A percentile compares a stretch with the other conserved stretches of the same genome.
Evolutionary conservation across 2,888 invertebrate genomes (phyloP).

Genomic region (Monopis laevigella): DNA sequence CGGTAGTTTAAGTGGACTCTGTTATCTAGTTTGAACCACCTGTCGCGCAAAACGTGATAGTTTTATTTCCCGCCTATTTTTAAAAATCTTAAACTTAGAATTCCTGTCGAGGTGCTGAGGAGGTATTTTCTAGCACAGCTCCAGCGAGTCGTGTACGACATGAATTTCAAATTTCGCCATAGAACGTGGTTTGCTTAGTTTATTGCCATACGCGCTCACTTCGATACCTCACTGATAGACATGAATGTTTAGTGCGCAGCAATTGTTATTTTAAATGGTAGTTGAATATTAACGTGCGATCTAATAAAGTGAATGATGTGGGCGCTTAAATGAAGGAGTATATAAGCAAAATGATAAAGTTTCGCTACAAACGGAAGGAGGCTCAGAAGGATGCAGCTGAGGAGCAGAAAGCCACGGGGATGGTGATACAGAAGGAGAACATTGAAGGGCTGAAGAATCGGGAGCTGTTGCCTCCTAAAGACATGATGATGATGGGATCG

Average conservation of each 20-base stretch:
- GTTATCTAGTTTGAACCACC: constrained; percentile 1
- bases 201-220: constrained; percentile 47
- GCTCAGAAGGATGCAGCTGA: constrained; percentile 30
- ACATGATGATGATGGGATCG: constrained; percentile 46
- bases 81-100: no score
- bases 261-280: constrained; percentile 44
- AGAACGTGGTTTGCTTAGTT: constrained; percentile 52
- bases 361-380: constrained; percentile 73
- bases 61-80: constrained; percentile 6
- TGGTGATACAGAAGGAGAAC: constrained; percentile 56
- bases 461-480: constrained; percentile 56
- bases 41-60: constrained; percentile 1
- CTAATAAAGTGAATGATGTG: constrained; percentile 27
- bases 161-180: constrained; percentile 44
- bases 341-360: constrained; percentile 68
- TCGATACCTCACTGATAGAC: constrained; percentile 24
- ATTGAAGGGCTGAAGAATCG: constrained; percentile 51
- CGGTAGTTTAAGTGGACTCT: no score
- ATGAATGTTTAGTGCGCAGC: constrained; percentile 47
- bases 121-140: constrained; percentile 6
- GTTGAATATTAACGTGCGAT: constrained; percentile 33
- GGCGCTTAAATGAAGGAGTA: constrained; percentile 25
- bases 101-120: no score
- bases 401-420: constrained; percentile 29
- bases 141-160: constrained; percentile 23